Percentiles rank a stretch among this genome's conserved stretches.
phyloP scores from a whole-genome alignment of 2,797 vertebrate species.

The Sebastes trivittatus region DNA sequence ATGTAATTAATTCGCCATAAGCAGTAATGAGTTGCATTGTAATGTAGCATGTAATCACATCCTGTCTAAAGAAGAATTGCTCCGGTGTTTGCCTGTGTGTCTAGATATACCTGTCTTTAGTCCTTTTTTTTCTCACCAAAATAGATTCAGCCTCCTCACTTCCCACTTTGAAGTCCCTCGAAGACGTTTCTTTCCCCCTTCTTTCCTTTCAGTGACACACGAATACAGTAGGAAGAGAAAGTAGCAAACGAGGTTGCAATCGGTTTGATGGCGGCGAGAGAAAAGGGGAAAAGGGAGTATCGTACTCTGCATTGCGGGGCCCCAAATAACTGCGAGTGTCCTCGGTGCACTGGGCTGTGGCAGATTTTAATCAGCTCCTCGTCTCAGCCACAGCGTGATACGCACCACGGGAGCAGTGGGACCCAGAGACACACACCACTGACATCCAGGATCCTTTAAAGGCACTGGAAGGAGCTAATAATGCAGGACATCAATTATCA shows the following conservation, averaged over 20 bases:
- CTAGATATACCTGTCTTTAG: conserved; percentile 49
- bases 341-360: conserved; percentile 68
- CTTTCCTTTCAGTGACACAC: conserved; percentile 8
- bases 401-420: conserved; percentile 38
- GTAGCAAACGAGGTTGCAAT: conserved; percentile 44
- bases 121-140: conserved; percentile 19
- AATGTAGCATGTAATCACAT: conserved; percentile 69
- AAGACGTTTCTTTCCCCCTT: conserved; percentile 15
- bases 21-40: conserved; percentile 71
- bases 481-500: conserved; percentile 67
- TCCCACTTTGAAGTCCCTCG: conserved; percentile 61
- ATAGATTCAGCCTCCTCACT: conserved; percentile 31
- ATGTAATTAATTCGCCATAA: conserved; percentile 74
- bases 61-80: conserved; percentile 48
- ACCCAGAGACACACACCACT: conserved; percentile 29
- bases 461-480: conserved; percentile 58
- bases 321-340: conserved; percentile 62
- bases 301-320: conserved; percentile 65
- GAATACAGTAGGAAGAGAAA: conserved; percentile 14
- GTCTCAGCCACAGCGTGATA: conserved; percentile 50
- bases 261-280: conserved; percentile 45
- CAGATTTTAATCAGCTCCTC: conserved; percentile 76
- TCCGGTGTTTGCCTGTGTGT: conserved; percentile 41
- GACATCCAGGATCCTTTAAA: conserved; percentile 48
- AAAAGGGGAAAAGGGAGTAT: conserved; percentile 33